Evolutionary conservation across 1,140 invertebrate genomes (phyloP).

Genomic region (Papilio aristodemus): DNA sequence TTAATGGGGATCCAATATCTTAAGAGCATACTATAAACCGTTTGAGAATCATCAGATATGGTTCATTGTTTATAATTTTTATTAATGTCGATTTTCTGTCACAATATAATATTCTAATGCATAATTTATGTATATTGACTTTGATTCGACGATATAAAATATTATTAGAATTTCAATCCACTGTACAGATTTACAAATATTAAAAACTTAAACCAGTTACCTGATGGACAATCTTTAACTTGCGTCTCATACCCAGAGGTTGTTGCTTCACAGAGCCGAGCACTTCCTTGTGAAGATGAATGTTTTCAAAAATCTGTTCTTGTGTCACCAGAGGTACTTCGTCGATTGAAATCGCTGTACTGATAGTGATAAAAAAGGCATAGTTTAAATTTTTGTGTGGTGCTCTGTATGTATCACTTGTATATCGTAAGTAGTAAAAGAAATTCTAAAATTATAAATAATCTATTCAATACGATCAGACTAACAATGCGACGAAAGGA

Average conservation of each 20-base stretch:
- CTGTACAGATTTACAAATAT: neutral
- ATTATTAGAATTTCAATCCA: too few relatives aligned
- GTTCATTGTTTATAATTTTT: too few relatives aligned
- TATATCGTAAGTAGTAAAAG: neutral
- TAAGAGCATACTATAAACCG: too few relatives aligned
- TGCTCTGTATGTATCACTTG: neutral
- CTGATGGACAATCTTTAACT: slow-evolving; percentile 91
- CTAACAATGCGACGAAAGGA: too few relatives aligned
- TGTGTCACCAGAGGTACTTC: slow-evolving; percentile 85
- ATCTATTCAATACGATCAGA: too few relatives aligned
- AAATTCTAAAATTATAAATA: too few relatives aligned
- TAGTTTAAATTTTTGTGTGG: neutral
- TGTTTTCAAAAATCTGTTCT: slow-evolving; percentile 94
- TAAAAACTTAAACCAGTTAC: slow-evolving; percentile 48
- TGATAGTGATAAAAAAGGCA: slow-evolving; percentile 51
- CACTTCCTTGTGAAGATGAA: slow-evolving; percentile 96
- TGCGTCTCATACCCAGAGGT: slow-evolving; percentile 92
- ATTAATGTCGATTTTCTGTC: too few relatives aligned
- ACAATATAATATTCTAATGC: too few relatives aligned
- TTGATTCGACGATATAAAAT: too few relatives aligned
- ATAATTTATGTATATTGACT: too few relatives aligned
- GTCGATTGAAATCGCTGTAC: slow-evolving; percentile 88
- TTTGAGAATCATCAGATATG: too few relatives aligned
- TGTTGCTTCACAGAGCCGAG: slow-evolving; percentile 93
- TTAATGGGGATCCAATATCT: too few relatives aligned